These are phyloP conservation scores for Argyresthia goedartella DNA, from an alignment of 2,888 invertebrate species.

Conservation along the genomic window DNA sequence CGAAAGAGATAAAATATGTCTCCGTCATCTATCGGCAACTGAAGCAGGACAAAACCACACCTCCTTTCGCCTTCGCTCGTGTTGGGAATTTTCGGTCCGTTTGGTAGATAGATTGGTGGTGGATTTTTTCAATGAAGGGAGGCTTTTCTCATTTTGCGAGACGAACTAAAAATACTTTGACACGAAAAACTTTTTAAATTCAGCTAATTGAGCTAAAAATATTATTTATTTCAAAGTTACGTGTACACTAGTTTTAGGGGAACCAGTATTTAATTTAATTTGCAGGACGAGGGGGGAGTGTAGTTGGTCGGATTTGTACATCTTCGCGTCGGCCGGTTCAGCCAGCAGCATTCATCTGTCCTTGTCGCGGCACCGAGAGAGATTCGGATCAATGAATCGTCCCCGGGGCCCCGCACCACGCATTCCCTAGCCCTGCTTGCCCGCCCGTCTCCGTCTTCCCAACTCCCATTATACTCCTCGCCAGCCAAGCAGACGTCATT, in stretches of 20 bases:
- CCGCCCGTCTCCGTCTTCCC: neutral
- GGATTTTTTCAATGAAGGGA: neutral
- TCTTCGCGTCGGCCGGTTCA: neutral
- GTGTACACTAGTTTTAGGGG: no score
- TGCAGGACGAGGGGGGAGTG: neutral
- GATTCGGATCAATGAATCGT: constrained; percentile 68
- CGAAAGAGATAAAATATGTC: constrained; percentile 33
- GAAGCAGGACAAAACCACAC: constrained; percentile 16
- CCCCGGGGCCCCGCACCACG: constrained; percentile 38
- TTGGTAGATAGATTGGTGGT: neutral
- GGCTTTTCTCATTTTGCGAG: neutral
- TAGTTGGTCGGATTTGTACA: neutral
- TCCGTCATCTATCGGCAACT: constrained; percentile 25
- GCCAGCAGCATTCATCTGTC: constrained; percentile 21
- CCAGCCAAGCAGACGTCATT: no score
- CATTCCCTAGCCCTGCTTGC: constrained; percentile 17
- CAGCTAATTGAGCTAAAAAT: no score
- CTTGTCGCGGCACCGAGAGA: constrained; percentile 50
- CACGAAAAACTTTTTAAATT: no score
- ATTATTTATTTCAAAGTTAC: no score
- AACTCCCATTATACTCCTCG: neutral
- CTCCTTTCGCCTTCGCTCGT: neutral
- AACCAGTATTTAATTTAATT: neutral
- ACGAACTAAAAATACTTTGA: no score
- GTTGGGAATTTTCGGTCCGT: neutral